A percentile compares a stretch with the other conserved stretches of the same genome.
These are phyloP conservation scores for Limanda limanda DNA, from an alignment of 2,113 vertebrate species.

Conservation along the genomic window DNA sequence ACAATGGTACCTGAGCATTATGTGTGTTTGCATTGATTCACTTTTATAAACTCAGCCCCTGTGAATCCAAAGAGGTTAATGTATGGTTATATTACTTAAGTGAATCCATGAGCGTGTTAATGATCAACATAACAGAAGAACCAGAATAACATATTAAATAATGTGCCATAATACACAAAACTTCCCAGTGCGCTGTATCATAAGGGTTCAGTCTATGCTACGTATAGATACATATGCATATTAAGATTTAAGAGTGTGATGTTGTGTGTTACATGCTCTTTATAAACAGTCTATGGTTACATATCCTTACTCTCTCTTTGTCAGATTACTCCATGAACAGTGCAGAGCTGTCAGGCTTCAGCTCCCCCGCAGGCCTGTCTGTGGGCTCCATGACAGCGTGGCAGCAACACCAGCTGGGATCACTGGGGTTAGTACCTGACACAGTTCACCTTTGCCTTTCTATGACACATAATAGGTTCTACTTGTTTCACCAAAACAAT, in stretches of 20 bases:
- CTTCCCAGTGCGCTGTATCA: too few relatives aligned
- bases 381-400: constrained; percentile 89
- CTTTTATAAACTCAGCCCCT: background rate
- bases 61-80: too few relatives aligned
- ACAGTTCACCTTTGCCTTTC: background rate
- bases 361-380: constrained; percentile 86
- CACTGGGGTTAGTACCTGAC: constrained; percentile 88
- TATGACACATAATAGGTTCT: background rate
- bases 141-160: background rate
- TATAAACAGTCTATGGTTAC: background rate
- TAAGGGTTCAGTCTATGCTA: background rate
- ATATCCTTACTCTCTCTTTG: background rate
- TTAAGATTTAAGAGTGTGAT: too few relatives aligned
- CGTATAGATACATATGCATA: background rate
- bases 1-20: constrained; percentile 83
- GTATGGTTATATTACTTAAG: too few relatives aligned
- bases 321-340: constrained; percentile 92
- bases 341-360: constrained; percentile 91
- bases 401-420: constrained; percentile 92
- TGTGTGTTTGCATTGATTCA: background rate
- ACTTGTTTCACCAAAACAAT: background rate
- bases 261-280: too few relatives aligned
- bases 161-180: too few relatives aligned
- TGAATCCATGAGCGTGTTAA: too few relatives aligned
- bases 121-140: too few relatives aligned